These are phyloP conservation scores for Nyctibius bracteatus DNA, from an alignment of 2,113 vertebrate species.

Conservation along the genomic window DNA sequence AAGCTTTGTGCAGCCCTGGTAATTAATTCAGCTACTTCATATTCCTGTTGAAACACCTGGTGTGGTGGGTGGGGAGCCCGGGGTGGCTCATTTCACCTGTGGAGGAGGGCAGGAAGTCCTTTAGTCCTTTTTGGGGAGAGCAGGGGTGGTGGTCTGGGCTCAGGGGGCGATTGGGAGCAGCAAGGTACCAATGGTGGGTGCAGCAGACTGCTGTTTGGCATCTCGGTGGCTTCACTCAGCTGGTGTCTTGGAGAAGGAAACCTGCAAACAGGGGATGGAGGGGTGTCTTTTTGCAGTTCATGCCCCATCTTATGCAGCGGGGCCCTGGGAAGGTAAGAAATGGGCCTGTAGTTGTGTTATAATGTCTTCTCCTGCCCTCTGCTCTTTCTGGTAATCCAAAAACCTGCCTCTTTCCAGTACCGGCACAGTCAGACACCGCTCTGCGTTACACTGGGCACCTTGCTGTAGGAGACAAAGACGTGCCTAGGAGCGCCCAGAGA, in stretches of 20 bases:
- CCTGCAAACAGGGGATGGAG: background rate
- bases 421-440: accelerated
- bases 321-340: background rate
- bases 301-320: background rate
- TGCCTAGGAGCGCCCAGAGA: background rate
- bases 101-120: accelerated
- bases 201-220: background rate
- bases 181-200: background rate
- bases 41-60: background rate
- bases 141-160: background rate
- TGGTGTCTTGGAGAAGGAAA: background rate
- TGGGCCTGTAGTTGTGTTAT: background rate
- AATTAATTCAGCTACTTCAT: background rate
- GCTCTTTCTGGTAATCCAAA: background rate
- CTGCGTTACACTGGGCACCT: accelerated
- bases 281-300: background rate
- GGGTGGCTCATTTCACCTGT: background rate
- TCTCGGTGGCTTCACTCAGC: background rate
- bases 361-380: background rate
- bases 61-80: too few relatives aligned
- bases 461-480: background rate
- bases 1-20: accelerated
- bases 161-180: accelerated
- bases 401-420: background rate
- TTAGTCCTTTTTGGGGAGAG: background rate